Percentiles rank a stretch among this genome's conserved stretches.
These are phyloP conservation scores for Cacoxenus indagator DNA, from an alignment of 2,888 invertebrate genomes.

Conservation along the genomic window DNA sequence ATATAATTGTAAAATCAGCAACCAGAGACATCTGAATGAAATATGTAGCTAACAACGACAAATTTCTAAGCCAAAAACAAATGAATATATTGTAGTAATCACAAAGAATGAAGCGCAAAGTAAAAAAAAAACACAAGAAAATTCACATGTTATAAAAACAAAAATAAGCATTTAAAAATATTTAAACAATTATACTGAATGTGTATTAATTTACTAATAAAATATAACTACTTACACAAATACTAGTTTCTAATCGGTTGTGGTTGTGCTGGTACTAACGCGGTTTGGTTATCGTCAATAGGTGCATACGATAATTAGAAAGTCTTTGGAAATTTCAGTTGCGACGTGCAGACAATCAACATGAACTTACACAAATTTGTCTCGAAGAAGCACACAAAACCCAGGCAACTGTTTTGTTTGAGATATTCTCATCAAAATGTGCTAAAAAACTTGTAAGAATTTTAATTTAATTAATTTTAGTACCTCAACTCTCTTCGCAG, in stretches of 20 bases:
- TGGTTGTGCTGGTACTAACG: neutral
- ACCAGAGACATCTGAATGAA: neutral
- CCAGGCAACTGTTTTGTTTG: no score
- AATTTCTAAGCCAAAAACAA: neutral
- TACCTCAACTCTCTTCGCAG: no score
- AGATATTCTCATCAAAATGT: no score
- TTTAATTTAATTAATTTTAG: no score
- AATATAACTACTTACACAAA: neutral
- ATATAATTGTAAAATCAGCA: neutral
- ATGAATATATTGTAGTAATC: neutral
- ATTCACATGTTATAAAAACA: neutral
- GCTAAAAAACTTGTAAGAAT: no score
- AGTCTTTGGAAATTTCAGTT: no score
- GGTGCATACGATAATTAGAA: no score
- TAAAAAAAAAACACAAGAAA: neutral
- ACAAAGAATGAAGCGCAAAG: neutral
- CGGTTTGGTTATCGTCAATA: no score
- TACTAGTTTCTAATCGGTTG: neutral
- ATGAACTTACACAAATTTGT: no score
- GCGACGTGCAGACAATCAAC: no score
- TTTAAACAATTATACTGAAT: slow-evolving; percentile 7
- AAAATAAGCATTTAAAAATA: neutral
- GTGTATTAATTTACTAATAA: slow-evolving; percentile 1
- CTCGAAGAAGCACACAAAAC: no score
- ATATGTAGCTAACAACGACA: neutral